Evolutionary conservation across 2,797 vertebrate species (phyloP).

Genomic region (Megaceryle alcyon): DNA sequence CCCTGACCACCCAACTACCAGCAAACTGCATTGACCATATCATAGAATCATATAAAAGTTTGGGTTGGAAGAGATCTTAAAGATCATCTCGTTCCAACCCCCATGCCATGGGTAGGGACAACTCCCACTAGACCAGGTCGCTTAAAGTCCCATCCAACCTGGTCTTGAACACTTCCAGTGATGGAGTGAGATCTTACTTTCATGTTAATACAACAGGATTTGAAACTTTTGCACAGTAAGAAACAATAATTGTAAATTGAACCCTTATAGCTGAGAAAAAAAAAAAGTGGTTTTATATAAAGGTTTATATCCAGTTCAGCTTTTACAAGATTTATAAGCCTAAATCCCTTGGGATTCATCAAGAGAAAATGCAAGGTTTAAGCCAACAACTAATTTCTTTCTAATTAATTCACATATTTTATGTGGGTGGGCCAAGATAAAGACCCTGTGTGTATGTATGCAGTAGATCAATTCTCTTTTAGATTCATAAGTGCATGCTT

Average conservation of each 20-base stretch:
- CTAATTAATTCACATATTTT: background rate
- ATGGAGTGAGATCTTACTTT: background rate
- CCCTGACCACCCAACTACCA: background rate
- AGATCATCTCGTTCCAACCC: too few species aligned
- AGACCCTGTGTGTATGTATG: background rate
- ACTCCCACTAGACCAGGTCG: too few species aligned
- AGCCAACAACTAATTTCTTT: background rate
- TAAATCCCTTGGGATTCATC: background rate
- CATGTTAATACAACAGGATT: background rate
- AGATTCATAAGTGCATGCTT: background rate
- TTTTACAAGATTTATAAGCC: background rate
- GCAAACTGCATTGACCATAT: background rate
- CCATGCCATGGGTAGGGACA: too few species aligned
- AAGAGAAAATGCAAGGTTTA: background rate
- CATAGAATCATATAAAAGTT: too few species aligned
- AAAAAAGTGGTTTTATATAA: background rate
- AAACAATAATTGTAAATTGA: background rate
- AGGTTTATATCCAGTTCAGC: background rate
- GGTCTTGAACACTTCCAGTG: too few species aligned
- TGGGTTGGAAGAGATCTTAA: too few species aligned
- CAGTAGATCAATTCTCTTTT: background rate
- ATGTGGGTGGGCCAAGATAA: background rate
- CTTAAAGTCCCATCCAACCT: too few species aligned
- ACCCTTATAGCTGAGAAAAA: background rate
- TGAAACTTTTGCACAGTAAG: background rate